These are phyloP conservation scores for Colossoma macropomum DNA, from an alignment of 2,113 vertebrate genomes.

Conservation along the genomic window DNA sequence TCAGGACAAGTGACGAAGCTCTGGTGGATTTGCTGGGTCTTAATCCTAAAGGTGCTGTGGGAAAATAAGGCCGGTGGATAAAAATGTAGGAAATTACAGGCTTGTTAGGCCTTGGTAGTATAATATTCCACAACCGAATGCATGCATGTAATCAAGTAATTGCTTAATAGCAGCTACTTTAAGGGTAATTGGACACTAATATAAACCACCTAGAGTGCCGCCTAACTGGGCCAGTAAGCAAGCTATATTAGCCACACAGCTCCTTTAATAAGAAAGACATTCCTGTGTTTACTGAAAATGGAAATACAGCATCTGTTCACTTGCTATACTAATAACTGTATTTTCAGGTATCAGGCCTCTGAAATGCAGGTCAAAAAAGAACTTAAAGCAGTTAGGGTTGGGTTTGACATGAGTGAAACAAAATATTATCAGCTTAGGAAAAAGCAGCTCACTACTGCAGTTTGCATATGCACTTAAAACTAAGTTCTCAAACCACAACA, in stretches of 20 bases:
- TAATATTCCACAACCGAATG: constrained; percentile 30
- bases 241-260: constrained; percentile 5
- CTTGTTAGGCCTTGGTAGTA: constrained; percentile 12
- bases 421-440: neutral
- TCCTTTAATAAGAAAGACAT: constrained; percentile 29
- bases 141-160: constrained; percentile 18
- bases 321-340: neutral
- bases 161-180: constrained; percentile 7
- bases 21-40: constrained; percentile 3
- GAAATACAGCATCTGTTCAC: neutral
- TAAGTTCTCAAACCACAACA: neutral
- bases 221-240: constrained; percentile 1
- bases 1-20: constrained; percentile 8
- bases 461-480: neutral
- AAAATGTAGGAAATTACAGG: constrained; percentile 1
- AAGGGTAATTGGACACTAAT: constrained; percentile 31
- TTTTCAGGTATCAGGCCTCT: neutral
- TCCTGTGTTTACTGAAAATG: neutral
- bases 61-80: neutral
- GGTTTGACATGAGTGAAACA: neutral
- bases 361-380: no score
- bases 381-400: neutral
- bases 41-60: constrained; percentile 4
- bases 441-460: neutral
- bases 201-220: constrained; percentile 13